phyloP scores from a whole-genome alignment of 2,888 invertebrate genomes.

The Rotaria socialis region DNA sequence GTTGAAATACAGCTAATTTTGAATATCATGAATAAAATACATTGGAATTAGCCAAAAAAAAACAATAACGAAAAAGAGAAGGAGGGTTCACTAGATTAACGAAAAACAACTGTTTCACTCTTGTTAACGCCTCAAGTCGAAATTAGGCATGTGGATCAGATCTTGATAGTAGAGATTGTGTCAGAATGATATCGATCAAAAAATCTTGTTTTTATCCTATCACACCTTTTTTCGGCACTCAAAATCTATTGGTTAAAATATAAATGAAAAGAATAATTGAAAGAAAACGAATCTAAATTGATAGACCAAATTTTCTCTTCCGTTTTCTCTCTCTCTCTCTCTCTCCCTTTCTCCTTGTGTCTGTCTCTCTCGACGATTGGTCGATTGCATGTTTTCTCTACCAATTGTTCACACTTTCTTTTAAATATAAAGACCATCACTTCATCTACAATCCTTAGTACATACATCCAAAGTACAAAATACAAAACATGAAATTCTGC shows the following conservation, averaged over 20 bases:
- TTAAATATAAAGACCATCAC: neutral
- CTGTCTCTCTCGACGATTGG: neutral
- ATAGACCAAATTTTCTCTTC: neutral
- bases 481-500: conserved; percentile 4
- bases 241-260: neutral
- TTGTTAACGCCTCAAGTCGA: neutral
- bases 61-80: too few relatives aligned
- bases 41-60: neutral
- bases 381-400: neutral
- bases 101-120: neutral
- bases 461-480: neutral
- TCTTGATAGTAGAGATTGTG: conserved; percentile 19
- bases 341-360: too few relatives aligned
- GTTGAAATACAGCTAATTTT: neutral
- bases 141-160: conserved; percentile 23
- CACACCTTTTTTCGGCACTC: neutral
- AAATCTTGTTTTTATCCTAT: conserved; percentile 1
- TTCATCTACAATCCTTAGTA: neutral
- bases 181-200: neutral
- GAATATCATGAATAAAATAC: conserved; percentile 14
- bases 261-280: conserved; percentile 7
- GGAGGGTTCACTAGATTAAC: neutral
- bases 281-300: neutral
- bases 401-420: conserved; percentile 14
- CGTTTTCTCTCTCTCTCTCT: neutral